phyloP scores from a whole-genome alignment of 2,888 invertebrate species.

The Crocallis elinguaria region DNA sequence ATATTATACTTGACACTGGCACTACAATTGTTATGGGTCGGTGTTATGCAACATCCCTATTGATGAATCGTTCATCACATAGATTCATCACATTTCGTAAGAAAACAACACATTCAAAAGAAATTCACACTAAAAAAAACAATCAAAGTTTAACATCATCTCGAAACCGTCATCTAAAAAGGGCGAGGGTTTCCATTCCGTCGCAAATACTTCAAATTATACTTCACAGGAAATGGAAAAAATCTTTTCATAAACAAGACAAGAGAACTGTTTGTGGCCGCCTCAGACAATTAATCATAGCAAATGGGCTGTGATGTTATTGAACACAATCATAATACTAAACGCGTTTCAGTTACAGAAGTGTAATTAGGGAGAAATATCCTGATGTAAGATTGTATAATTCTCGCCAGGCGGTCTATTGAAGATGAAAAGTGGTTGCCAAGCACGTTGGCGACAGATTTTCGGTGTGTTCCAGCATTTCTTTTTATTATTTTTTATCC shows the following conservation, averaged over 20 bases:
- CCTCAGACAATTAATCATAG: slow-evolving; percentile 45
- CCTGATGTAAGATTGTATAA: too few species aligned
- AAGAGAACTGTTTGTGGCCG: slow-evolving; percentile 27
- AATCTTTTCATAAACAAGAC: slow-evolving; percentile 41
- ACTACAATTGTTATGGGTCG: too few species aligned
- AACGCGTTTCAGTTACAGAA: slow-evolving; percentile 7
- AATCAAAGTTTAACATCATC: slow-evolving; percentile 8
- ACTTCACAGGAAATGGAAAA: slow-evolving; percentile 34
- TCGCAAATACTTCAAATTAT: slow-evolving; percentile 29
- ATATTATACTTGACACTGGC: too few species aligned
- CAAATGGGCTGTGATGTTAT: slow-evolving; percentile 18
- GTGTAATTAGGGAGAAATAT: too few species aligned
- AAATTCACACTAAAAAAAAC: not conserved
- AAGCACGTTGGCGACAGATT: too few species aligned
- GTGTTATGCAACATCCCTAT: too few species aligned
- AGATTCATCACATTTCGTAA: not conserved
- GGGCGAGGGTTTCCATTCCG: slow-evolving; percentile 12
- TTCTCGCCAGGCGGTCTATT: too few species aligned
- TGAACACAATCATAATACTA: slow-evolving; percentile 20
- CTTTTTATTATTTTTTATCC: too few species aligned
- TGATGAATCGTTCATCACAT: too few species aligned
- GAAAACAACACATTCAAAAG: slow-evolving; percentile 9
- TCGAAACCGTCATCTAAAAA: slow-evolving; percentile 8
- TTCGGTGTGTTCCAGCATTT: too few species aligned
- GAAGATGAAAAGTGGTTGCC: too few species aligned